Conservation (phyloP, 2,113 vertebrate species). For the Edolisoma coerulescens region DNA sequence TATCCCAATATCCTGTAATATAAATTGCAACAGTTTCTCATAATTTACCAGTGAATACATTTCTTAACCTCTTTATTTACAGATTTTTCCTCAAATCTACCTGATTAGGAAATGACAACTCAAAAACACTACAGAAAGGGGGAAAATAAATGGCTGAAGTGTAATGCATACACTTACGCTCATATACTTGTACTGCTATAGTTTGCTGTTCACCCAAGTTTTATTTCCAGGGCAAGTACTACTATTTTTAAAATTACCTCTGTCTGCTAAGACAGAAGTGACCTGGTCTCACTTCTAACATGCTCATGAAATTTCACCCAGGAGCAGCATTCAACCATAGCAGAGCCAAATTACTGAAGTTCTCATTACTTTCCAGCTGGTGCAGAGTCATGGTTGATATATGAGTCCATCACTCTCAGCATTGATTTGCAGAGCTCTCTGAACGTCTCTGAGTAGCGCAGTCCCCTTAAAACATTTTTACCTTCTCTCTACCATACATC, state of each 20-base stretch:
- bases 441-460: background rate
- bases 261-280: background rate
- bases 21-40: background rate
- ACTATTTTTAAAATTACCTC: background rate
- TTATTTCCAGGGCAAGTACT: constrained; percentile 9
- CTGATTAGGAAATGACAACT: background rate
- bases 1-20: background rate
- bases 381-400: constrained; percentile 45
- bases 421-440: constrained; percentile 17
- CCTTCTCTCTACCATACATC: background rate
- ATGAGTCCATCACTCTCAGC: constrained; percentile 13
- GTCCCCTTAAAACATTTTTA: background rate
- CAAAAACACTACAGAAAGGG: background rate
- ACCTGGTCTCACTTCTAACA: background rate
- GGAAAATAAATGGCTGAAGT: background rate
- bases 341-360: constrained; percentile 38
- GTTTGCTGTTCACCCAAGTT: background rate
- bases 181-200: background rate
- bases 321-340: constrained; percentile 34
- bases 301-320: constrained; percentile 25
- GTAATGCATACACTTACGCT: background rate
- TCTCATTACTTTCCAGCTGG: constrained; percentile 31
- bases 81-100: background rate
- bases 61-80: background rate
- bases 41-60: background rate